Evolutionary conservation across 2,113 vertebrate species (phyloP).

Genomic region (Sceloporus tristichus): DNA sequence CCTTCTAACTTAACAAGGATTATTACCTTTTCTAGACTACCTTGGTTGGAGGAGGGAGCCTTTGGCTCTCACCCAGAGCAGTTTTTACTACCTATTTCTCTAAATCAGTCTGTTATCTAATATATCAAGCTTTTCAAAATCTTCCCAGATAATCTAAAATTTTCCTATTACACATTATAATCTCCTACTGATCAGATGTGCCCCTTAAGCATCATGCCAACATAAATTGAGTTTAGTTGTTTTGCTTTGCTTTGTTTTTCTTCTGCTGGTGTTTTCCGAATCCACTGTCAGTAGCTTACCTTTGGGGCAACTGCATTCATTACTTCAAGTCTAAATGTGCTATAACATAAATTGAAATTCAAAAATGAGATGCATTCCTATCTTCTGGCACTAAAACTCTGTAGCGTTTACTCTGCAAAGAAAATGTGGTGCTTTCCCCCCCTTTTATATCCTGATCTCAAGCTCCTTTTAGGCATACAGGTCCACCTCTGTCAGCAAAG

Average conservation of each 20-base stretch:
- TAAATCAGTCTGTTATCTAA: not conserved
- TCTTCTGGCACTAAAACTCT: not conserved
- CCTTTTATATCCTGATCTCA: not conserved
- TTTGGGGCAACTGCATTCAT: not conserved
- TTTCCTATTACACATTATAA: not conserved
- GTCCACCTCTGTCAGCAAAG: slow-evolving; percentile 14
- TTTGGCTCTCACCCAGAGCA: not conserved
- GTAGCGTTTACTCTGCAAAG: slow-evolving; percentile 2
- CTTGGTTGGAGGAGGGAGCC: not conserved
- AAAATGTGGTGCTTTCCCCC: not conserved
- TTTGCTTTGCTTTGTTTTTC: not conserved
- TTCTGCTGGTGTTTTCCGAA: slow-evolving; percentile 4
- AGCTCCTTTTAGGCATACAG: not conserved
- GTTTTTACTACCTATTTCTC: not conserved
- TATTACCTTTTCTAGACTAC: too few species aligned
- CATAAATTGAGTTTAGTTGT: slow-evolving; percentile 3
- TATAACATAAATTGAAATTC: not conserved
- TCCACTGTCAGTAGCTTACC: not conserved
- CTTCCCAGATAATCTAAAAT: not conserved
- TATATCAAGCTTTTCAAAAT: slow-evolving; percentile 4
- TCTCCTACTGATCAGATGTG: not conserved
- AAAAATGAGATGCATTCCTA: not conserved
- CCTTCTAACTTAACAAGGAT: too few species aligned
- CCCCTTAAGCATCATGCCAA: slow-evolving; percentile 26
- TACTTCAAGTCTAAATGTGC: not conserved